Conservation (phyloP, 2,888 invertebrate species). For the Parnassius smintheus region DNA sequence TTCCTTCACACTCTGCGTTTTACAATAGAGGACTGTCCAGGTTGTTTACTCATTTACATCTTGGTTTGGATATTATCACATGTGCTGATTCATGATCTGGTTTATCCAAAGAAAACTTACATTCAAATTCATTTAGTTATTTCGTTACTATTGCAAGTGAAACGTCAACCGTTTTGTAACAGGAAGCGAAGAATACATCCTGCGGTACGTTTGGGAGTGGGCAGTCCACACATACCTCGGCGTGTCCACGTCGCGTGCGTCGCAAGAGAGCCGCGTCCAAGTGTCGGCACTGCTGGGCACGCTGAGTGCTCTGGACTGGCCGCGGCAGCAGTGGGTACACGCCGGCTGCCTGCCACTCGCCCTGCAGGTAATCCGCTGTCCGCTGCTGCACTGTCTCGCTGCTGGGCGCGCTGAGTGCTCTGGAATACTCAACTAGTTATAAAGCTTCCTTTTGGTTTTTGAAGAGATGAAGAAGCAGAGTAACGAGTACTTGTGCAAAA, state of each 20-base stretch:
- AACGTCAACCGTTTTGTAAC: background rate
- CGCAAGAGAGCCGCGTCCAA: constrained; percentile 45
- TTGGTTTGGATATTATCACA: too few species aligned
- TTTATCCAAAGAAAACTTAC: too few species aligned
- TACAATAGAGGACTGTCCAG: constrained; percentile 54
- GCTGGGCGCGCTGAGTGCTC: constrained; percentile 39
- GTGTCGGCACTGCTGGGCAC: constrained; percentile 44
- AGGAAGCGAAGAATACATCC: constrained; percentile 48
- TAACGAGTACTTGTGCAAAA: too few species aligned
- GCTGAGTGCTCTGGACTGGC: constrained; percentile 54
- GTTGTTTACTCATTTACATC: constrained; percentile 35
- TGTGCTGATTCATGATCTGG: too few species aligned
- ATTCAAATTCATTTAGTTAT: background rate
- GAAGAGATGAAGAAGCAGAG: too few species aligned
- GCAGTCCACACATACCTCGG: constrained; percentile 37
- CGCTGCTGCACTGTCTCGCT: constrained; percentile 29
- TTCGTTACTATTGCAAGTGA: background rate
- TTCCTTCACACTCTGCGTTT: constrained; percentile 45
- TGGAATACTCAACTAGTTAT: too few species aligned
- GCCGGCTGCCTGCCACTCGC: constrained; percentile 41
- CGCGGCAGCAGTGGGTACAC: constrained; percentile 52
- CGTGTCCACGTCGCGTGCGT: constrained; percentile 26
- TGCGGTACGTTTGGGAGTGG: constrained; percentile 59
- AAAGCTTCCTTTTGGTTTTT: too few species aligned
- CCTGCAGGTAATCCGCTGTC: constrained; percentile 45